Evolutionary conservation across 2,113 vertebrate species (phyloP).

Genomic region (Oreochromis tanganicae): DNA sequence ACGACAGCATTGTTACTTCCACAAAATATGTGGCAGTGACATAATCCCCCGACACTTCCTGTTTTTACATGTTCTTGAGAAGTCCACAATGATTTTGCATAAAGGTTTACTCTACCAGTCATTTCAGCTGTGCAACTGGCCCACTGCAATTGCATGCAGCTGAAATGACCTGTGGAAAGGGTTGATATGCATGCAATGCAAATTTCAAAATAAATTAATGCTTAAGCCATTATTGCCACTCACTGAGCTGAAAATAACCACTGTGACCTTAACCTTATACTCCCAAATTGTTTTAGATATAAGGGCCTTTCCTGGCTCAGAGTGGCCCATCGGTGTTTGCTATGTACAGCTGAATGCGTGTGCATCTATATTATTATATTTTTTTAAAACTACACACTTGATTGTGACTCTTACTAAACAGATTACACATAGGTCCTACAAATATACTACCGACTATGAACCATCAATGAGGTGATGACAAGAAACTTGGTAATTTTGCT

Average conservation of each 20-base stretch:
- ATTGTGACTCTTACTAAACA: not conserved
- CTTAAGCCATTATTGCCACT: not conserved
- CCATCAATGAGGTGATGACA: not conserved
- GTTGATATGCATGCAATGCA: not conserved
- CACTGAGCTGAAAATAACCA: not conserved
- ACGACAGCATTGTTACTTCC: constrained; percentile 1
- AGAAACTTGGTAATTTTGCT: not conserved
- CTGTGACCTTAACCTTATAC: not conserved
- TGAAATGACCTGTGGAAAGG: not conserved
- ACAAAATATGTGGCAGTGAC: constrained; percentile 21
- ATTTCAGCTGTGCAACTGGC: not conserved
- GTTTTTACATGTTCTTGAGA: not conserved
- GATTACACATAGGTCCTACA: not conserved
- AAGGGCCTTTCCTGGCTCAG: not conserved
- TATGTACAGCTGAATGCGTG: not conserved
- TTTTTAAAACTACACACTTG: not conserved
- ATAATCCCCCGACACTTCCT: not conserved
- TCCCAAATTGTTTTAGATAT: not conserved
- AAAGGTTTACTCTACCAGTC: not conserved
- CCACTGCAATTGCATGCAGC: not conserved
- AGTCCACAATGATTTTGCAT: not conserved
- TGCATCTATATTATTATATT: not conserved
- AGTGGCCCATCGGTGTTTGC: not conserved
- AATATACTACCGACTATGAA: not conserved
- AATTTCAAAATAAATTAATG: not conserved